Percentiles rank a stretch among this genome's conserved stretches.
Conservation (phyloP, 2,797 vertebrate species). For the Tangara arthus region DNA sequence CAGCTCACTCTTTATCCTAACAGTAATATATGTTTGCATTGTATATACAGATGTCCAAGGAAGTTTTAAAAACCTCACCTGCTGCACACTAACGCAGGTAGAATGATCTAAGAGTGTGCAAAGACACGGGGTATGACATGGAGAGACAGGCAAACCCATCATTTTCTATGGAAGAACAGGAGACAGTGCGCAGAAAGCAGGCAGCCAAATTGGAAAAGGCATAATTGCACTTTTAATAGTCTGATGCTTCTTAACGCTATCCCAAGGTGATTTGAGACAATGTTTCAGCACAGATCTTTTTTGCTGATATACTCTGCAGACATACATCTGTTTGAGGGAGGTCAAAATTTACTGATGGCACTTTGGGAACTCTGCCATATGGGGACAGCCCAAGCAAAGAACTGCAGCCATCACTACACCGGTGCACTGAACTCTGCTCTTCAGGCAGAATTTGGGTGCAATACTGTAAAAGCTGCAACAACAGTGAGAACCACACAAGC, state of each 20-base stretch:
- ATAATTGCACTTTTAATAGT: neutral
- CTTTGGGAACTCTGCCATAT: neutral
- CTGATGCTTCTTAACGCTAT: neutral
- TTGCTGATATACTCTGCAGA: neutral
- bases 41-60: neutral
- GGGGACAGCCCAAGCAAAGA: neutral
- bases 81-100: accelerated
- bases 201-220: neutral
- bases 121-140: accelerated
- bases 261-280: neutral
- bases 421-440: neutral
- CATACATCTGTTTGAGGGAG: neutral
- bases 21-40: accelerated
- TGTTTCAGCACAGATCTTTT: neutral
- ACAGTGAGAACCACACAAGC: neutral
- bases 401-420: accelerated
- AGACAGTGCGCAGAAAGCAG: neutral
- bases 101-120: accelerated
- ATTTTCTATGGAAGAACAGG: accelerated
- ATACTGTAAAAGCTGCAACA: neutral
- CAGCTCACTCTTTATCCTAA: neutral
- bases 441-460: neutral
- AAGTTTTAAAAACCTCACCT: neutral
- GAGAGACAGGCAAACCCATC: neutral
- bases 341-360: neutral